Conservation (phyloP, 2,888 invertebrate genomes). For the Mylabris sibirica region DNA sequence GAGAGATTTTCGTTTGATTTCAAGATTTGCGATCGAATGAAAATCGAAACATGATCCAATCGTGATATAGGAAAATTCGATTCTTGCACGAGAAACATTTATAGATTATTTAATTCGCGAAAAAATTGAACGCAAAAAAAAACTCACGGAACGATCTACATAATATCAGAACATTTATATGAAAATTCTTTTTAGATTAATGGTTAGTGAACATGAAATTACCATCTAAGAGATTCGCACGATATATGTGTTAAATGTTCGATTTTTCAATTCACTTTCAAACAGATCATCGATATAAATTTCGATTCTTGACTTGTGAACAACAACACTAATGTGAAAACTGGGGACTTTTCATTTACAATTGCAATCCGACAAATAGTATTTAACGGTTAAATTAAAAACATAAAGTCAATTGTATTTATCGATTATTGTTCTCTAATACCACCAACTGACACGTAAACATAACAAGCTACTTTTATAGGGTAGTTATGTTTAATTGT, state of each 20-base stretch:
- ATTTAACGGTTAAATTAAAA: background rate
- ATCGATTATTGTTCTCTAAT: background rate
- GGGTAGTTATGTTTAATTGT: constrained; percentile 25
- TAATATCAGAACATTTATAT: background rate
- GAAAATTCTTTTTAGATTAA: background rate
- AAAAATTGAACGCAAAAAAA: too few species aligned
- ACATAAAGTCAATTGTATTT: background rate
- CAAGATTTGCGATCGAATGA: background rate
- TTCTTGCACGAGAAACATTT: background rate
- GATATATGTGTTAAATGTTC: background rate
- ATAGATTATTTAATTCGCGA: background rate
- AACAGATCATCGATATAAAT: background rate
- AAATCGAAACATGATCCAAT: background rate
- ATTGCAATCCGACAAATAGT: background rate
- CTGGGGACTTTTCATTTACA: too few species aligned
- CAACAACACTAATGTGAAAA: too few species aligned
- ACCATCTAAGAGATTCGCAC: constrained; percentile 1
- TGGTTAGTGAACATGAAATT: background rate
- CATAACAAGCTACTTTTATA: background rate
- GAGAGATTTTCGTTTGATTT: background rate
- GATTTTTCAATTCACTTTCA: background rate
- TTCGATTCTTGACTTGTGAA: background rate
- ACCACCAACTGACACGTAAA: constrained; percentile 2
- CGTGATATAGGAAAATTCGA: background rate
- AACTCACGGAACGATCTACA: background rate